phyloP scores from a whole-genome alignment of 1,140 invertebrate genomes.

The Teleogryllus occipitalis region DNA sequence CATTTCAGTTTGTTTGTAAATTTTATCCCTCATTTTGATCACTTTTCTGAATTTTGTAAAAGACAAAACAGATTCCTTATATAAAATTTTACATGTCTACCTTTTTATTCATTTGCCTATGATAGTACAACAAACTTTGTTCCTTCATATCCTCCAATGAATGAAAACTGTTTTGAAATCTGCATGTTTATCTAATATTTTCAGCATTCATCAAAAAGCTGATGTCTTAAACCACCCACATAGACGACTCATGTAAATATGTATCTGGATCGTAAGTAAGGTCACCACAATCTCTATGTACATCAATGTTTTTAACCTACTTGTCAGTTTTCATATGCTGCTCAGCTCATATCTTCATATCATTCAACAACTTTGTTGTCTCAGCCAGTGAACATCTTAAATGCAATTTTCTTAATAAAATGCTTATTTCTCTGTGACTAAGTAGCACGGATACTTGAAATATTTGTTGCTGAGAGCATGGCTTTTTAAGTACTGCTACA shows the following conservation, averaged over 20 bases:
- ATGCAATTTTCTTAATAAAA: neutral
- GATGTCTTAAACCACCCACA: neutral
- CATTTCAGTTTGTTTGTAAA: neutral
- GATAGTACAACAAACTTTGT: neutral
- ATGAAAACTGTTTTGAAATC: neutral
- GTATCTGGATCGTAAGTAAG: neutral
- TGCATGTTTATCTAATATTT: neutral
- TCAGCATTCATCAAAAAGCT: neutral
- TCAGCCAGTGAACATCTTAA: neutral
- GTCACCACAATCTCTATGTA: neutral
- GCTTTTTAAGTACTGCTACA: neutral
- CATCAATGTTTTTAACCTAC: neutral
- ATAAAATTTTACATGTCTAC: neutral
- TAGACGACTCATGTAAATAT: neutral
- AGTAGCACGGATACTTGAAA: neutral
- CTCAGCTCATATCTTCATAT: neutral
- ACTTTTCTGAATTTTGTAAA: neutral
- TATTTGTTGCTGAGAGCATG: neutral
- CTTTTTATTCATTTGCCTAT: neutral
- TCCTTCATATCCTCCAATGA: neutral
- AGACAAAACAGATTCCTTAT: neutral
- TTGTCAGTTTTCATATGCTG: neutral
- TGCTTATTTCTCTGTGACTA: neutral
- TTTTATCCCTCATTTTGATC: neutral
- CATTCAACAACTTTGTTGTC: neutral